These are phyloP conservation scores for Drosophila sucinea DNA, from an alignment of 1,140 invertebrate species.

Conservation along the genomic window DNA sequence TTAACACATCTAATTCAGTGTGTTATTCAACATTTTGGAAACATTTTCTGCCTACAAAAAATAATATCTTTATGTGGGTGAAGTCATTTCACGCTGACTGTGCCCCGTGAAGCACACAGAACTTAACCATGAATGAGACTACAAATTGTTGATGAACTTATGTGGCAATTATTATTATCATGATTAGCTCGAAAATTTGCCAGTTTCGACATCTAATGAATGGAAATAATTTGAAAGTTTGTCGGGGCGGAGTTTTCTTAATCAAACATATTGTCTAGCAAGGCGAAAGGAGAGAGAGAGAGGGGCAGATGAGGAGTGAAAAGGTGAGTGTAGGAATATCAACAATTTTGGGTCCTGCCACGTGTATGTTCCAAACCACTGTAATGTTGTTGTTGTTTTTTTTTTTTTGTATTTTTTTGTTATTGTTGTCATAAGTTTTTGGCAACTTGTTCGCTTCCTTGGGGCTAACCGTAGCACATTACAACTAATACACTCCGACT, in stretches of 20 bases:
- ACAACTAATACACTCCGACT: slow-evolving; percentile 77
- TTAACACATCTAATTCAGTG: no score
- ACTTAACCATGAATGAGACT: neutral
- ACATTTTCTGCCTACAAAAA: no score
- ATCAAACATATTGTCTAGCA: slow-evolving; percentile 75
- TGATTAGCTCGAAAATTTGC: slow-evolving; percentile 65
- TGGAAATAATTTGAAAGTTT: slow-evolving; percentile 72
- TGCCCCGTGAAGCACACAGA: no score
- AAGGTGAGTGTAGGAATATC: slow-evolving; percentile 43
- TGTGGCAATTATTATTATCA: slow-evolving; percentile 49
- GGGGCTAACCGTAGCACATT: slow-evolving; percentile 70
- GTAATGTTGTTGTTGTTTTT: slow-evolving; percentile 23
- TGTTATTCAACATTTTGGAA: no score
- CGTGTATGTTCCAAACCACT: slow-evolving; percentile 22
- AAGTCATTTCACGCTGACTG: no score
- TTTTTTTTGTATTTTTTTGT: slow-evolving; percentile 28
- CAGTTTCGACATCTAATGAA: slow-evolving; percentile 54
- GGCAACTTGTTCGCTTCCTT: slow-evolving; percentile 64
- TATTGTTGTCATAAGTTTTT: slow-evolving; percentile 70
- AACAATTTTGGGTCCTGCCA: slow-evolving; percentile 25
- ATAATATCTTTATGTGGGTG: no score
- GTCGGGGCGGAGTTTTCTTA: slow-evolving; percentile 39
- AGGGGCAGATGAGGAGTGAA: neutral
- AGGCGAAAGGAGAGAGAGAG: slow-evolving; percentile 17
- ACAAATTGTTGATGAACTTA: slow-evolving; percentile 50